Base-by-base conservation (phyloP, 2,888 invertebrate genomes). In the Drosophila nigritarsus region DNA sequence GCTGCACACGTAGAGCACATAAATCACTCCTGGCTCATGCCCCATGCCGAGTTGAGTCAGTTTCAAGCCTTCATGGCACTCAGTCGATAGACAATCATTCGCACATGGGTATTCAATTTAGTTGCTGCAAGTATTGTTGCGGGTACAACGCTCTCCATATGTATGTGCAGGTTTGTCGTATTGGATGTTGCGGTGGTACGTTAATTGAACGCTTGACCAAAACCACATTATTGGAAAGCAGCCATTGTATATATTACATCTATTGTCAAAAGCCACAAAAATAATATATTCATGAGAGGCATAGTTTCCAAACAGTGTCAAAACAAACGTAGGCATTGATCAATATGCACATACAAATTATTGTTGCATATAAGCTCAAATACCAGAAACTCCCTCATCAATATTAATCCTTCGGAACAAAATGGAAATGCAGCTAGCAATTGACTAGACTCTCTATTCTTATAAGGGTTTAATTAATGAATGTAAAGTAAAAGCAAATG, bases 1-100 rank as follows among this genome's bases (percentile, higher is more conserved):
- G 87, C 89, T 87, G 89, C 81, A 87, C 89, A 87, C 87, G 87
- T 90, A 90, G 83, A 78, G 83, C 87, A 90, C 90, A 90, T 90
- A 90, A 90, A 90, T 90, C 90, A 90, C 85, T 76, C 68, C 75
- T 72, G 74, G 82, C 80, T 79, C 75, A 61, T 65, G 68, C 67
- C 74, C 72, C 76, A 54, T 53, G 72, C 73, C 55, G 73, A 82
- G 73, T 71, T 74, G 73, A 83, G 78, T 77, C 78, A 73, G 55
- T 79, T 83, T 80, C 71, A 72, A 78, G 83, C 82, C 82, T 77
- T 77, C 78, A 62, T 73, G 82, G 67, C 67, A 71, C 72, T 77
- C 55, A 61, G 73, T 32, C 77, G 54, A 73, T 59, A 79, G 77
- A 84, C 87, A 83, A 73, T 70, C 75, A 62, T 60, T 65, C 65